Evolutionary conservation across 2,797 vertebrate genomes (phyloP).

Genomic region (Cottoperca gobio): DNA sequence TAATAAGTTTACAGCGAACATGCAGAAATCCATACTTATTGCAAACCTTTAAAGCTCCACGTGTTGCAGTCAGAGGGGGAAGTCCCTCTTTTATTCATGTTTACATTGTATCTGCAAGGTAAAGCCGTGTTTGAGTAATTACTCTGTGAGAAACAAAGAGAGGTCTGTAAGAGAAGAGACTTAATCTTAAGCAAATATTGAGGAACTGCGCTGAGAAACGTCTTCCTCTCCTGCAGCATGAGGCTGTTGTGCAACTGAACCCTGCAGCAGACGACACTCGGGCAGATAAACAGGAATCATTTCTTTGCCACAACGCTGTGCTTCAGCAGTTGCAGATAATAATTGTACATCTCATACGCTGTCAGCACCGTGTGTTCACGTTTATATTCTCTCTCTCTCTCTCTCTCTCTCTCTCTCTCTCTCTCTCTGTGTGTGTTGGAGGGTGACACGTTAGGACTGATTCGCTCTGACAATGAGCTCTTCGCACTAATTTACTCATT

Average conservation of each 20-base stretch:
- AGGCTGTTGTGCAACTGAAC: not conserved
- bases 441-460: constrained; percentile 88
- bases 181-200: constrained; percentile 52
- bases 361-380: constrained; percentile 68
- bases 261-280: constrained; percentile 7
- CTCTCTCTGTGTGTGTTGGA: constrained; percentile 61
- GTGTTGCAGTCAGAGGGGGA: not conserved
- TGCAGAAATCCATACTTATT: not conserved
- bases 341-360: constrained; percentile 72
- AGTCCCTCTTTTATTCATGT: constrained; percentile 27
- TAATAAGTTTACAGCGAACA: not conserved
- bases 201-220: constrained; percentile 16
- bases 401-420: constrained; percentile 3
- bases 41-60: not conserved
- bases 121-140: constrained; percentile 15
- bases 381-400: constrained; percentile 58
- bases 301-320: constrained; percentile 41
- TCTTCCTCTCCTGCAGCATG: constrained; percentile 17
- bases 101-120: constrained; percentile 7
- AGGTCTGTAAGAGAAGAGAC: constrained; percentile 5
- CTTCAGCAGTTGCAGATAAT: constrained; percentile 57
- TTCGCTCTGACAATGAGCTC: constrained; percentile 93
- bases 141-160: constrained; percentile 35
- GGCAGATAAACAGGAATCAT: constrained; percentile 58
- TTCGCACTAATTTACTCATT: constrained; percentile 94